These are phyloP conservation scores for Eledona agricola DNA, from an alignment of 2,888 invertebrate species.

Conservation along the genomic window DNA sequence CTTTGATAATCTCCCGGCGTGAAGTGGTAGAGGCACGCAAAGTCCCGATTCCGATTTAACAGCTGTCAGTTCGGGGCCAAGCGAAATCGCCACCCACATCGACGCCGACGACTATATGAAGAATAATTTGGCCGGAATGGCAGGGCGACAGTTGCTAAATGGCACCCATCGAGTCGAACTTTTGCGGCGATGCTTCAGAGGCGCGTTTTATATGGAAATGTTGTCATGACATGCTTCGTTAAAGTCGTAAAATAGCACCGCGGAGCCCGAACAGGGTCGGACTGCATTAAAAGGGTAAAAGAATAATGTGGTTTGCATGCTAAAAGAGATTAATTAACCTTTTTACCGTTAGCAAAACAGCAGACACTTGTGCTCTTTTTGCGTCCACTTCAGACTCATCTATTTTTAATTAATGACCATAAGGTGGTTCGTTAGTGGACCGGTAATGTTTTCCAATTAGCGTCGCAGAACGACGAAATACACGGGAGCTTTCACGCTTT, in stretches of 20 bases:
- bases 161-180: conserved; percentile 55
- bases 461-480: too few relatives aligned
- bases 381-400: conserved; percentile 39
- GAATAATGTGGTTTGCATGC: conserved; percentile 61
- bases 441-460: conserved; percentile 4
- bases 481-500: too few relatives aligned
- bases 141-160: conserved; percentile 56
- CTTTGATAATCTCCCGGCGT: conserved; percentile 36
- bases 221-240: conserved; percentile 61
- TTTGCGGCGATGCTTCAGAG: conserved; percentile 48
- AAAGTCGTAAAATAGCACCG: conserved; percentile 60
- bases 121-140: conserved; percentile 50
- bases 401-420: conserved; percentile 44
- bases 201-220: conserved; percentile 54
- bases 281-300: conserved; percentile 59
- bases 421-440: conserved; percentile 23
- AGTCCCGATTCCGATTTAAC: too few relatives aligned
- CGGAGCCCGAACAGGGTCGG: conserved; percentile 57
- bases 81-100: too few relatives aligned
- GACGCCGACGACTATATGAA: conserved; percentile 46
- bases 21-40: conserved; percentile 25
- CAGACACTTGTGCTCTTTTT: conserved; percentile 49
- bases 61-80: too few relatives aligned
- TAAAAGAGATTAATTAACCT: conserved; percentile 60
- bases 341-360: conserved; percentile 57